Evolutionary conservation across 1,140 invertebrate genomes (phyloP).

Genomic region (Lordiphosa clarofinis): DNA sequence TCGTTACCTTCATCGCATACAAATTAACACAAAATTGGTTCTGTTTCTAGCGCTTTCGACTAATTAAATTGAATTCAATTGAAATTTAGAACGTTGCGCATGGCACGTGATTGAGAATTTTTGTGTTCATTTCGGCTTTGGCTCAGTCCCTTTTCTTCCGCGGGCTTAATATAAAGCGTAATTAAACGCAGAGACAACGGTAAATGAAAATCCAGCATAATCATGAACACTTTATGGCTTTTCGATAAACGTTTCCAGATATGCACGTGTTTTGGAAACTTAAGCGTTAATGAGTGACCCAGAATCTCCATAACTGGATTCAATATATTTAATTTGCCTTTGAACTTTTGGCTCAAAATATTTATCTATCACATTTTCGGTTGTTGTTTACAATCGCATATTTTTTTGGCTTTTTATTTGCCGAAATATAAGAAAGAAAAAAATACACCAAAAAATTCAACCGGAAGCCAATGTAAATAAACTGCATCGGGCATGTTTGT

Average conservation of each 20-base stretch:
- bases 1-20: slow-evolving; percentile 44
- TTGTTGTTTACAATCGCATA: slow-evolving; percentile 12
- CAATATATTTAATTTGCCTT: slow-evolving; percentile 7
- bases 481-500: slow-evolving; percentile 65
- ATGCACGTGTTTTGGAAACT: slow-evolving; percentile 47
- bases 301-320: neutral
- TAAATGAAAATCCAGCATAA: slow-evolving; percentile 55
- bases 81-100: slow-evolving; percentile 72
- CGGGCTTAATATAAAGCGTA: slow-evolving; percentile 58
- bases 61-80: slow-evolving; percentile 77
- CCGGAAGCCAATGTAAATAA: slow-evolving; percentile 77
- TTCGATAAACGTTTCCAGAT: slow-evolving; percentile 60
- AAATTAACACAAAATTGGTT: slow-evolving; percentile 47
- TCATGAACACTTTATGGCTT: slow-evolving; percentile 73
- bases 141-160: too few relatives aligned
- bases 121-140: slow-evolving; percentile 28
- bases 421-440: slow-evolving; percentile 27
- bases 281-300: slow-evolving; percentile 17
- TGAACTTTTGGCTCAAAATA: slow-evolving; percentile 1
- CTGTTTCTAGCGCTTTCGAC: slow-evolving; percentile 60
- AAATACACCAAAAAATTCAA: slow-evolving; percentile 41
- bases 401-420: slow-evolving; percentile 15
- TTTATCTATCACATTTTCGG: slow-evolving; percentile 6
- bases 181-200: slow-evolving; percentile 64
- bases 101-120: slow-evolving; percentile 59